These are phyloP conservation scores for Danio tinwini DNA, from an alignment of 2,797 vertebrate species.

Conservation along the genomic window DNA sequence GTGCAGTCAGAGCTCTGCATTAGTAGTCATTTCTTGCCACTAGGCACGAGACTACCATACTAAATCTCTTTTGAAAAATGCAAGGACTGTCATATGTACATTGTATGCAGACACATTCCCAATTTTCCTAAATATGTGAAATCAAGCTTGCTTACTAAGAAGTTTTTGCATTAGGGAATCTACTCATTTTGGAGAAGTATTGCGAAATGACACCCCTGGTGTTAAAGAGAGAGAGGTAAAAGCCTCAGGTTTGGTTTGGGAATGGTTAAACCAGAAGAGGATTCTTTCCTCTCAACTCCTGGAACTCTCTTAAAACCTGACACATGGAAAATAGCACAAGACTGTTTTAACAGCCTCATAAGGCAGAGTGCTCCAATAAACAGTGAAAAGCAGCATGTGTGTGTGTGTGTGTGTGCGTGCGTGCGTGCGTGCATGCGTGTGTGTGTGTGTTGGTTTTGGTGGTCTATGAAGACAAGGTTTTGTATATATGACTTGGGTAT, in stretches of 20 bases:
- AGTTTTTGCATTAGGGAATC: neutral
- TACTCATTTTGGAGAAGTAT: constrained; percentile 16
- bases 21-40: neutral
- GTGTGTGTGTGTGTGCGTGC: constrained; percentile 55
- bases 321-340: constrained; percentile 64
- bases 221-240: constrained; percentile 1
- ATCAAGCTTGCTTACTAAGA: neutral
- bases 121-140: neutral
- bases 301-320: constrained; percentile 47
- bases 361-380: constrained; percentile 20
- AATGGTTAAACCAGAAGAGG: constrained; percentile 55
- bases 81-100: neutral
- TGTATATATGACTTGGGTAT: too few species aligned
- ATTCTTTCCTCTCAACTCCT: constrained; percentile 44
- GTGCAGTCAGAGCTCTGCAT: too few species aligned
- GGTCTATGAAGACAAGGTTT: too few species aligned
- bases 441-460: too few species aligned
- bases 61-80: neutral
- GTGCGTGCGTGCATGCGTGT: too few species aligned
- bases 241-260: constrained; percentile 11
- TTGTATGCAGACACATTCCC: neutral
- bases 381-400: neutral
- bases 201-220: neutral
- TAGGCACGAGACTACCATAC: neutral
- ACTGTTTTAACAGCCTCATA: constrained; percentile 33